Base-by-base conservation (phyloP, 1,140 invertebrate species). In the Scylla paramamosain region DNA sequence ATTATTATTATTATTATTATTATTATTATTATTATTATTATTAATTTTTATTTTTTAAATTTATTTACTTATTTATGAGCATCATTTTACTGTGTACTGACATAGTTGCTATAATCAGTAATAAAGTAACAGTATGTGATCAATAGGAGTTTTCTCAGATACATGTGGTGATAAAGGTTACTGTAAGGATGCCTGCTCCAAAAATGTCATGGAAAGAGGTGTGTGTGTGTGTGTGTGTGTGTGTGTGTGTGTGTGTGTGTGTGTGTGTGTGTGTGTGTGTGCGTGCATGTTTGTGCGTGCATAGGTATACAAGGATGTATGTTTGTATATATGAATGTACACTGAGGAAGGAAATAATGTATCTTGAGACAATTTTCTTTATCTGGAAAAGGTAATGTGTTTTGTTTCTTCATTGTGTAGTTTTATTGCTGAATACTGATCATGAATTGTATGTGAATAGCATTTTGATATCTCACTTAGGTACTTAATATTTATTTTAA, bases 401-500 rank as follows among this genome's bases (percentile, higher is more conserved):
- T 89, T 89, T 39, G 31, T 91, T 7, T 91, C 28, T 32, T n/a
- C n/a, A 91, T 20, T 14, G 20, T 45, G 46, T 29, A 91, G 32
- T 14, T 39, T 77, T 77, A 77, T 16, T 32, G n/a, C 25, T 77
- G 20, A 7, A 77, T n/a, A 12, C n/a, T n/a, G 67, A 77, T 77
- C 12, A n/a, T n/a, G 67, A 77, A 7, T n/a, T 77, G n/a, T 77
- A 20, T 77, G n/a, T 77, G 67, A 77, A 77, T 77, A 20, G 25
- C 52, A 59, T 59, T 59, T 1, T 59, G 1, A 59, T 52, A 59
- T 91, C 25, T 59, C 29, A 20, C 46, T 39, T 0, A 59, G 28
- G 89, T 91, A 91, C 89, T 91, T 91, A 91, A 59, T 91, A 91
- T 91, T 91, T 91, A 77, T 77, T 91, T 77, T 16, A 91, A 91